phyloP scores from a whole-genome alignment of 2,888 invertebrate species.

The Azorinus chamasolen region DNA sequence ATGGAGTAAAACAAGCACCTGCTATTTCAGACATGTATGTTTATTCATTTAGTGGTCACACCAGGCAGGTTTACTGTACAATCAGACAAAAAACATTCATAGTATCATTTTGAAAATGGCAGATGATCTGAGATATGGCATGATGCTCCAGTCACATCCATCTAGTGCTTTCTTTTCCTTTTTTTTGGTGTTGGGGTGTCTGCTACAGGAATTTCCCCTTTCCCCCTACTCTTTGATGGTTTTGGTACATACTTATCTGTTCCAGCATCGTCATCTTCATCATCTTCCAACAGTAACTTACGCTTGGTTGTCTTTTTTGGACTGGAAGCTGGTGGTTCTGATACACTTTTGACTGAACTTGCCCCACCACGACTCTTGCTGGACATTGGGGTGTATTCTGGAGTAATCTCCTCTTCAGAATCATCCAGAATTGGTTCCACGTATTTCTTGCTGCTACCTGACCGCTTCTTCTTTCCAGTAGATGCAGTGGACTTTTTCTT shows the following conservation, averaged over 20 bases:
- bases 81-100: too few relatives aligned
- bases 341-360: neutral
- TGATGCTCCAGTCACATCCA: too few relatives aligned
- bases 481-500: constrained; percentile 2
- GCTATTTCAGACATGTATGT: too few relatives aligned
- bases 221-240: constrained; percentile 35
- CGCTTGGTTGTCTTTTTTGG: neutral
- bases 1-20: too few relatives aligned
- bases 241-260: constrained; percentile 34
- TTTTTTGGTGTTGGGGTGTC: neutral
- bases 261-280: constrained; percentile 24
- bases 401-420: constrained; percentile 13
- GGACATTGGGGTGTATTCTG: constrained; percentile 17
- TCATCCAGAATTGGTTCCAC: constrained; percentile 19
- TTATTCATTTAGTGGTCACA: too few relatives aligned
- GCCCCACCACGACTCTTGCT: constrained; percentile 21
- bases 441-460: neutral
- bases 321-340: constrained; percentile 1
- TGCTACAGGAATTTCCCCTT: neutral
- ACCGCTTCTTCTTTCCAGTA: constrained; percentile 1
- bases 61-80: too few relatives aligned
- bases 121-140: too few relatives aligned
- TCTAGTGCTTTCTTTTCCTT: neutral
- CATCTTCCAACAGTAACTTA: constrained; percentile 2
- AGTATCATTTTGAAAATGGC: too few relatives aligned